Percentiles rank a stretch among this genome's conserved stretches.
phyloP scores from a whole-genome alignment of 2,888 invertebrate species.

The Ischnura elegans region DNA sequence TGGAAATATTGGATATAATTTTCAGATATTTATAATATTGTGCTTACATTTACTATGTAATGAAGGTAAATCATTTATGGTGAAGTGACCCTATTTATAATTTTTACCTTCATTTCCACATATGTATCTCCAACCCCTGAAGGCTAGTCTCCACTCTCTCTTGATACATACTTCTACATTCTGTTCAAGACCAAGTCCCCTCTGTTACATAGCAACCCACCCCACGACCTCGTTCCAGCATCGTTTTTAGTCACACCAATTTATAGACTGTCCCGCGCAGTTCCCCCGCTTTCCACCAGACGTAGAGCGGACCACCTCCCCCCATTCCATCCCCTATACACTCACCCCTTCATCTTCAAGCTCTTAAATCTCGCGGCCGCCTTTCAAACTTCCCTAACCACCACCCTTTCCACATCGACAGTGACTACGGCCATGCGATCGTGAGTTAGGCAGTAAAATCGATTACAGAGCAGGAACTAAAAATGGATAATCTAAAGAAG shows the following conservation, averaged over 20 bases:
- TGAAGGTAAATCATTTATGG: no score
- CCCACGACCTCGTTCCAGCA: neutral
- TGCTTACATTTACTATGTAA: no score
- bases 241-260: neutral
- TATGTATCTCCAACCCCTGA: no score
- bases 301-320: neutral
- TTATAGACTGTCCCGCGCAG: neutral
- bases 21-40: no score
- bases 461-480: neutral
- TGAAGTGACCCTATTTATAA: no score
- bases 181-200: no score
- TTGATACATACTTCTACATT: no score
- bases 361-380: neutral
- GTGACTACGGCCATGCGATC: neutral
- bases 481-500: neutral
- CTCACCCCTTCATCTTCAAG: neutral
- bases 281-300: neutral
- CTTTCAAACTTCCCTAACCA: no score
- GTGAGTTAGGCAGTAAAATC: conserved; percentile 1
- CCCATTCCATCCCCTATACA: neutral
- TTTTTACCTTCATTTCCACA: no score
- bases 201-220: neutral
- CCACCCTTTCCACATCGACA: neutral
- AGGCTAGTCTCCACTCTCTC: no score
- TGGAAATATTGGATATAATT: no score